Evolutionary conservation across 2,113 vertebrate species (phyloP).

Genomic region (Nothobranchius furzeri): DNA sequence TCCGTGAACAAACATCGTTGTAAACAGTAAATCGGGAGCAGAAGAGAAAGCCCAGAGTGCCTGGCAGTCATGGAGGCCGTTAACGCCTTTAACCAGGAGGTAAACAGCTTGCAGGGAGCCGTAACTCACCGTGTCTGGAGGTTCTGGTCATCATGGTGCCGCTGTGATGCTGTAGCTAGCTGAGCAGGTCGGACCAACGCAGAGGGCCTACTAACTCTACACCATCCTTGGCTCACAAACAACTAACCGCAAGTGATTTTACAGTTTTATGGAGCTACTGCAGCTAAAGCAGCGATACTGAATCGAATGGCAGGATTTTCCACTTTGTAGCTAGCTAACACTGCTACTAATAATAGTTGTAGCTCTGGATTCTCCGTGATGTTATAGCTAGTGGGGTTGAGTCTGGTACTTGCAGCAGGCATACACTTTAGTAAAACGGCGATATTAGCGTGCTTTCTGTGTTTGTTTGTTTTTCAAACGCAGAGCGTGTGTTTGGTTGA

Average conservation of each 20-base stretch:
- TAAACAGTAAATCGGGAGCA: constrained; percentile 45
- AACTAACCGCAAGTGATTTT: background rate
- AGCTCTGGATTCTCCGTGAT: background rate
- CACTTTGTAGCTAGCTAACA: constrained; percentile 16
- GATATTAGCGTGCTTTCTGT: background rate
- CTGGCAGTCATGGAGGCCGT: constrained; percentile 86
- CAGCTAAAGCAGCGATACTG: no score
- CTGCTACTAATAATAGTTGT: background rate
- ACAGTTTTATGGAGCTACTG: background rate
- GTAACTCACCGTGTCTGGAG: constrained; percentile 27
- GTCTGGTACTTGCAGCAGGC: background rate
- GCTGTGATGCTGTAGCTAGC: constrained; percentile 42
- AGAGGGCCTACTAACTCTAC: constrained; percentile 47
- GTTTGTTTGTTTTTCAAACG: background rate
- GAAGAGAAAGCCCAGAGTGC: constrained; percentile 24
- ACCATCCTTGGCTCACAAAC: background rate
- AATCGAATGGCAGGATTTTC: background rate
- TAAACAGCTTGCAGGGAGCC: constrained; percentile 58
- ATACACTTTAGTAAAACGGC: background rate
- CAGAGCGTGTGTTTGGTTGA: background rate
- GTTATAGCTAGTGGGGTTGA: background rate
- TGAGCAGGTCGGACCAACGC: constrained; percentile 28
- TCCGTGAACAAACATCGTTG: constrained; percentile 61
- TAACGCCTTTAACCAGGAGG: constrained; percentile 90
- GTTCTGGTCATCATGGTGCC: constrained; percentile 41